A percentile compares a stretch with the other conserved stretches of the same genome.
Evolutionary conservation across 2,797 vertebrate genomes (phyloP).

Genomic region (Chrosomus eos): DNA sequence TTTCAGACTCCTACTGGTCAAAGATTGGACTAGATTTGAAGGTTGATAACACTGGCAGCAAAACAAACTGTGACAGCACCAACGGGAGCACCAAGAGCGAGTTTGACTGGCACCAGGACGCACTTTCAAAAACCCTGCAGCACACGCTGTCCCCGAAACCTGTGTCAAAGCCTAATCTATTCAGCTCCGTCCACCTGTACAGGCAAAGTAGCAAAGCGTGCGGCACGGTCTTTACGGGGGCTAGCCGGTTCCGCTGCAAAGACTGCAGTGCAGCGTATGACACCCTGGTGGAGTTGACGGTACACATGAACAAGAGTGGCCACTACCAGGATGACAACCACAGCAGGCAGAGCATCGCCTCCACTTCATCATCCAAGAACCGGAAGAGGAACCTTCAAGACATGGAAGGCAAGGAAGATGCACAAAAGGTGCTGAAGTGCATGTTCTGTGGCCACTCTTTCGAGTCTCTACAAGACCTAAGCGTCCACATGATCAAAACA

Average conservation of each 20-base stretch:
- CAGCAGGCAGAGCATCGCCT: conserved; percentile 87
- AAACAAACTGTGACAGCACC: conserved; percentile 90
- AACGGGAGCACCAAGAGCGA: conserved; percentile 89
- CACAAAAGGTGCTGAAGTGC: conserved; percentile 97
- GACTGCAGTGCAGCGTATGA: conserved; percentile 98
- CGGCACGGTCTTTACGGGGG: conserved; percentile 92
- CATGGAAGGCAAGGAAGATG: conserved; percentile 96
- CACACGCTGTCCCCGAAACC: conserved; percentile 90
- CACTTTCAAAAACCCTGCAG: conserved; percentile 94
- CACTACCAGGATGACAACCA: conserved; percentile 99
- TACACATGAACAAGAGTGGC: conserved; percentile 97
- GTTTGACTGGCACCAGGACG: conserved; percentile 99
- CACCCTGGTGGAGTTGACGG: conserved; percentile 94
- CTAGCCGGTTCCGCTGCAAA: conserved; percentile 95
- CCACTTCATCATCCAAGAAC: conserved; percentile 90
- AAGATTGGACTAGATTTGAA: conserved; percentile 93
- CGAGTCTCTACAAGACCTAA: conserved; percentile 97
- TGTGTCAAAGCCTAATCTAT: conserved; percentile 92
- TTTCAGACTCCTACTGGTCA: conserved; percentile 98
- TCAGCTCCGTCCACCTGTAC: conserved; percentile 98
- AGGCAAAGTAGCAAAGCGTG: conserved; percentile 93
- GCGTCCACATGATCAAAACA: conserved; percentile 99
- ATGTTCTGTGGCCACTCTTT: conserved; percentile 99
- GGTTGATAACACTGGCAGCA: conserved; percentile 84
- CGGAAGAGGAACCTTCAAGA: conserved; percentile 95